phyloP scores from a whole-genome alignment of 2,797 vertebrate species.

The Natrix natrix region DNA sequence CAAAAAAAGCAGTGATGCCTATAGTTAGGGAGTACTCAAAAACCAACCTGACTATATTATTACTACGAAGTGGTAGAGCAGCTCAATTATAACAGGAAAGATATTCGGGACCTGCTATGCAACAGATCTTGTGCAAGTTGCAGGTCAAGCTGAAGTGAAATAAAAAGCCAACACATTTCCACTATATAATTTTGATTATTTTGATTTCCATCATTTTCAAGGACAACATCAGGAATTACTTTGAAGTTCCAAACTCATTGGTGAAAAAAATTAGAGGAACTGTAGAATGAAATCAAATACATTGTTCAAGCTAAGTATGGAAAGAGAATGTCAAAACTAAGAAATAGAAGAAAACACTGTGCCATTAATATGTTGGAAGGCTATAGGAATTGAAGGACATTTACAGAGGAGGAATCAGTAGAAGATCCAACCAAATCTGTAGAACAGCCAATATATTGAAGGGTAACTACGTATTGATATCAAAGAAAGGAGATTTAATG shows the following conservation, averaged over 20 bases:
- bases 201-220: neutral
- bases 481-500: neutral
- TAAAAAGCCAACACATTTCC: neutral
- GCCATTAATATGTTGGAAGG: neutral
- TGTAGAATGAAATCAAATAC: neutral
- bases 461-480: neutral
- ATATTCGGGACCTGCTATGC: neutral
- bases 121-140: neutral
- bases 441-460: neutral
- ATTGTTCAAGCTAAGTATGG: neutral
- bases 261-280: neutral
- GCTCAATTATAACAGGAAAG: neutral
- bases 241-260: neutral
- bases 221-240: neutral
- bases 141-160: neutral
- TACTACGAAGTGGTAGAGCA: neutral
- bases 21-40: neutral
- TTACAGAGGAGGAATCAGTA: neutral
- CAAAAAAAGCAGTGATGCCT: neutral
- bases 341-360: neutral
- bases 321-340: neutral
- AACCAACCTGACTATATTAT: neutral
- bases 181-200: neutral
- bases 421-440: neutral
- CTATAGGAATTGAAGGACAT: neutral